Percentiles rank a stretch among this genome's conserved stretches.
Conservation (phyloP, 2,797 vertebrate genomes). For the Argya squamiceps region DNA sequence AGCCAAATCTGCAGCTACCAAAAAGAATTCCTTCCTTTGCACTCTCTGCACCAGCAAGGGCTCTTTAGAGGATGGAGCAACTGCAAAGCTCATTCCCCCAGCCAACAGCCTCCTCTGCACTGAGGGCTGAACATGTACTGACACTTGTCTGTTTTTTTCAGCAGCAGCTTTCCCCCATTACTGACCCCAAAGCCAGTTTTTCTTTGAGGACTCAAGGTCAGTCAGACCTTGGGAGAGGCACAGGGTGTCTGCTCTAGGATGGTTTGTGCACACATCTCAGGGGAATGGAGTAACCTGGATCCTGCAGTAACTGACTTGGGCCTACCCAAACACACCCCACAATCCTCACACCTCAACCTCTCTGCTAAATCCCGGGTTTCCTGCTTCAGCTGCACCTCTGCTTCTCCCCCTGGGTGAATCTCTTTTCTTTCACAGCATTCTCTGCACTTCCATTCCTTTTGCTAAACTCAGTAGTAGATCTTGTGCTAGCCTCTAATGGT, state of each 20-base stretch:
- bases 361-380: neutral
- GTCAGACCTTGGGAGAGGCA: neutral
- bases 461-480: neutral
- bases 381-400: neutral
- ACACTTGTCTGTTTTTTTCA: fast-evolving
- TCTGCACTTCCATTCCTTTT: neutral
- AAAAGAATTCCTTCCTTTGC: neutral
- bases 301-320: neutral
- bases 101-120: neutral
- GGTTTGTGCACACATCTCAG: neutral
- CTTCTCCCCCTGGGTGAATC: neutral
- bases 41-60: neutral
- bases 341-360: neutral
- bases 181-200: neutral
- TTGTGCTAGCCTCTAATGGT: constrained; percentile 46
- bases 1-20: neutral
- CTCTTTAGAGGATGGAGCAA: neutral
- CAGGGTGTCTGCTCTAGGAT: neutral
- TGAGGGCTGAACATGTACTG: neutral
- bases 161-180: neutral
- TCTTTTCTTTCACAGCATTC: neutral
- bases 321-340: neutral
- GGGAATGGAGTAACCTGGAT: neutral
- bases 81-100: neutral
- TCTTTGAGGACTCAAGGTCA: neutral